Base-by-base conservation (phyloP, 2,113 vertebrate genomes). In the Tyrannus savana region DNA sequence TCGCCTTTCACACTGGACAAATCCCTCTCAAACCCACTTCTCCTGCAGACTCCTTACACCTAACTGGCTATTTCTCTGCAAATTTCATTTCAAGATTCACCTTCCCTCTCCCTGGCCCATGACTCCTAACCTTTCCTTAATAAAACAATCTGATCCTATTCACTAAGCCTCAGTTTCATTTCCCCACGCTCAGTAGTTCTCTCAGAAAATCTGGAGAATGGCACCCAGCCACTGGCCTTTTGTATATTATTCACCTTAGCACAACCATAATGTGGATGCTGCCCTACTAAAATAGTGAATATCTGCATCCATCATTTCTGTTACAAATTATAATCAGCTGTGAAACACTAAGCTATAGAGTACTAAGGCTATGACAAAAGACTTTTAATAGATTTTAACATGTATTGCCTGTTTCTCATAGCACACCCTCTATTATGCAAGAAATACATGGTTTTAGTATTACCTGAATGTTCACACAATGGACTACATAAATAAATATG, bases 61-160 rank as follows among this genome's bases (percentile, higher is more conserved):
- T 85, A 84, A 73, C 30, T 53, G 28, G 28, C 58, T 66, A 50
- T 35, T 56, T n/a, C 55, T 78, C 64, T 33, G 23, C 44, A 89
- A 90, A 93, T 84, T 71, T 33, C 60, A 68, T 84, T 83, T 94
- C 42, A 84, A 86, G 68, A 84, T 44, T 75, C 75, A 93, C 77
- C 75, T 93, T 87, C 31, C 47, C 39, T 80, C 47, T 95, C 28
- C 39, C 33, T 90, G 60, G 83, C 72, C 95, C 93, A 78, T 78
- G 92, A 92, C 75, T 93, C 60, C 85, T 31, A 88, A 41, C 44
- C 19, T 90, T 76, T 58, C 83, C 69, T 53, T 84, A 87, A 89
- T 76, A 91, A 92, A 95, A 66, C 76, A 78, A 91, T 50, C 62
- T 27, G 64, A 22, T 47, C 24, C n/a, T 66, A 9, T 46, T 89